Evolutionary conservation across 2,888 invertebrate species (phyloP), one percentile per base, ranked within the genome.

Genomic region (Ferdinandea cuprea): DNA sequence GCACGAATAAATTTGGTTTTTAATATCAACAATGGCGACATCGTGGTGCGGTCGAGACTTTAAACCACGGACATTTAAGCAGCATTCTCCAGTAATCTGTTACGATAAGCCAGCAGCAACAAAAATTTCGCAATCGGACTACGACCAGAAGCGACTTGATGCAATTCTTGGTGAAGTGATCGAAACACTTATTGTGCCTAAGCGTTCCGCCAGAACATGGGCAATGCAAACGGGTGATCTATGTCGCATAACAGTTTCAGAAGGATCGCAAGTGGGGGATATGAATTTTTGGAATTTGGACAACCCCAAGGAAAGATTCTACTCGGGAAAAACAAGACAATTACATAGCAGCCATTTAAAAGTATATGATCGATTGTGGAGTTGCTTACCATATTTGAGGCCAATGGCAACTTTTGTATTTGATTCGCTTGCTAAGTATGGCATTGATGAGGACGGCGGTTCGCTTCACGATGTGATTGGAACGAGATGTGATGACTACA

Each of bases 351-450:
- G 91, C 0, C 92, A 92, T 83, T 87, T 92, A 32, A 90, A 90
- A 65, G 89, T 90, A 0, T 92, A 91, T 85, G 92, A 92, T 87
- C 88, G 91, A 28, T 86, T 92, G 9, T 92, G 92, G 92, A 92
- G 91, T 85, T 91, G 89, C 69, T 85, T 92, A 3, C 92, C 92
- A 0, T 91, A 91, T 83, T 85, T 92, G 40, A 87, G 91, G 1
- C 91, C 92, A 8, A 90, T 92, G 91, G 91, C 92, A 3, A 92
- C 92, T 0, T 90, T 92, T 65, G 91, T 92, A 2, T 91, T 89
- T 32, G 92, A 92, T 85, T 90, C 91, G 0, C 85, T 92, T 7
- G 86, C 88, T 1, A 86, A 87, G 3, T 92, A 92, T 81, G 92
- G 92, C 3, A 89, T 92, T 50, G 92, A 92, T 85, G 89, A 90